These are phyloP conservation scores for Imbricaverruca yamaguchii DNA, from an alignment of 2,888 invertebrate genomes.

Conservation along the genomic window DNA sequence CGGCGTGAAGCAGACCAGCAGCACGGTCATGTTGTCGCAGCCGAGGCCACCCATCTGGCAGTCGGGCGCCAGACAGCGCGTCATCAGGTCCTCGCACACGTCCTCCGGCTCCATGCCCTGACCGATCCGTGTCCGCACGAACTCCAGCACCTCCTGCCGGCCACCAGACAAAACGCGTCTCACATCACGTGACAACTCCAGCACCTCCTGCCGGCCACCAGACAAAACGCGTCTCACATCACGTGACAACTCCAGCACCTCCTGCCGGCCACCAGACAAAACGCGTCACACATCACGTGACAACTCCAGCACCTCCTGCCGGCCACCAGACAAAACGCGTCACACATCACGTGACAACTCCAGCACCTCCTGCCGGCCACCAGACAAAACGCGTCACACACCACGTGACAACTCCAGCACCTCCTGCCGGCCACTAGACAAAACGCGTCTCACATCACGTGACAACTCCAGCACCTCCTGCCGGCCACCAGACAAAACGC, in stretches of 20 bases:
- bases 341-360: neutral
- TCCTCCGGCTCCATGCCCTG: conserved; percentile 79
- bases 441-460: neutral
- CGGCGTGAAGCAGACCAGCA: conserved; percentile 69
- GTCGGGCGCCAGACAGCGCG: conserved; percentile 90
- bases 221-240: neutral
- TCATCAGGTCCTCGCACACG: conserved; percentile 94
- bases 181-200: conserved; percentile 53
- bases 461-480: neutral
- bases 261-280: conserved; percentile 43
- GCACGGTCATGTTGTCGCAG: conserved; percentile 98
- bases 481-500: neutral
- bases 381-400: neutral
- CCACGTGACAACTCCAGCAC: neutral
- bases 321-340: neutral
- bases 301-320: conserved; percentile 76
- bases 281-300: neutral
- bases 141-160: conserved; percentile 72
- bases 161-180: neutral
- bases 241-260: conserved; percentile 70
- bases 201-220: conserved; percentile 58
- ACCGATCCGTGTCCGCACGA: conserved; percentile 74
- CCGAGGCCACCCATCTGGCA: conserved; percentile 94
- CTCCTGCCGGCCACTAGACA: neutral
- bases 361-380: neutral